Evolutionary conservation across 2,797 vertebrate genomes (phyloP).

Genomic region (Vultur gryphus): DNA sequence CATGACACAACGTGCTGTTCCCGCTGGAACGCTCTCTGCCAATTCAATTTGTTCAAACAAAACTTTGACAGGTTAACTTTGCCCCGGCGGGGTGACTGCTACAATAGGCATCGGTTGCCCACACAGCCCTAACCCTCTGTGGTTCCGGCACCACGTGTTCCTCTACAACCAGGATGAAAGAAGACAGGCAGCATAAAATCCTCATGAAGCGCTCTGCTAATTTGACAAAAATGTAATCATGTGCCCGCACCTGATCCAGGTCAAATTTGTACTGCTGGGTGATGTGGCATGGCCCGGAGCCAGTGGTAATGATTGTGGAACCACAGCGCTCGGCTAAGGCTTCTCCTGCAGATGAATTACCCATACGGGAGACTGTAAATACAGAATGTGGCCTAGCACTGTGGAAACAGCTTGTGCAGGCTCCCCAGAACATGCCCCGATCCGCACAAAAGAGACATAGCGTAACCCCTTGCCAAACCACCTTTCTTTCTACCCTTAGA

Average conservation of each 20-base stretch:
- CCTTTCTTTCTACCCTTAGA: neutral
- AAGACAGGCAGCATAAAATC: neutral
- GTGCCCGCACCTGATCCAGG: constrained; percentile 58
- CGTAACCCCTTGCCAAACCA: constrained; percentile 29
- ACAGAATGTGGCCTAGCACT: neutral
- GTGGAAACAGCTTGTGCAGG: constrained; percentile 6
- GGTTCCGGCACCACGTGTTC: neutral
- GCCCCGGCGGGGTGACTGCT: neutral
- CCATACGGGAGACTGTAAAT: neutral
- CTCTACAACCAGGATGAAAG: neutral
- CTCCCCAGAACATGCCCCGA: neutral
- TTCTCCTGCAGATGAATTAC: constrained; percentile 13
- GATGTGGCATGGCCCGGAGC: constrained; percentile 62
- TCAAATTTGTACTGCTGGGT: constrained; percentile 64
- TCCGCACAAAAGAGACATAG: neutral
- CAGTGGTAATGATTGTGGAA: constrained; percentile 53
- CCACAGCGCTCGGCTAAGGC: constrained; percentile 4
- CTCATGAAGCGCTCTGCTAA: neutral
- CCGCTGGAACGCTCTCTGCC: neutral
- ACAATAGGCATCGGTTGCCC: neutral
- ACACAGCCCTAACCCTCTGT: neutral
- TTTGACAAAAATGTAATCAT: constrained; percentile 43
- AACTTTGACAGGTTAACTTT: neutral
- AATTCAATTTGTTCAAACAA: neutral
- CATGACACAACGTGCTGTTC: neutral